Evolutionary conservation across 2,113 vertebrate species (phyloP).

Genomic region (Barnardius zonarius): DNA sequence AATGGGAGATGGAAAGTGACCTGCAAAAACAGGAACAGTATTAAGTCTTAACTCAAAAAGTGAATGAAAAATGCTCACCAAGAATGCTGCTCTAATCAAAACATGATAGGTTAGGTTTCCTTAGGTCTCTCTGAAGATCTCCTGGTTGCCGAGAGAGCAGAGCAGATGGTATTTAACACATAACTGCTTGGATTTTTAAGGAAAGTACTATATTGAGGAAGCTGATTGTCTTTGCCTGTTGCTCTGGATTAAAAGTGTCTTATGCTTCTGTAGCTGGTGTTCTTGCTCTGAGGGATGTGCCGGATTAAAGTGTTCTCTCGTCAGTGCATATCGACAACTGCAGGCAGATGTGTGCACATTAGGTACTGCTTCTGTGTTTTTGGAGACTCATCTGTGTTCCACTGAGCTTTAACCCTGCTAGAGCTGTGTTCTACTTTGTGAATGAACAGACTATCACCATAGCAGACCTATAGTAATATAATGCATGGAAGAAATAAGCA

Average conservation of each 20-base stretch:
- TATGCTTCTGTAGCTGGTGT: not conserved
- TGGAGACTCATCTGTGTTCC: not conserved
- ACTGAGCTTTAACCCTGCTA: not conserved
- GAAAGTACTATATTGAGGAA: not conserved
- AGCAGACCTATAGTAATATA: not conserved
- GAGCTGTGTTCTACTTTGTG: not conserved
- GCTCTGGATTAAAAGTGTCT: not conserved
- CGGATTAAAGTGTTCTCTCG: not conserved
- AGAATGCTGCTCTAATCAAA: not conserved
- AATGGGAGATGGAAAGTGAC: not conserved
- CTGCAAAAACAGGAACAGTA: not conserved
- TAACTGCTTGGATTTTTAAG: not conserved
- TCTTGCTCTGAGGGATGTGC: not conserved
- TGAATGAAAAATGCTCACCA: not conserved
- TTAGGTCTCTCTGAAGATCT: not conserved
- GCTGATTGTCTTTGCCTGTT: not conserved
- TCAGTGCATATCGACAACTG: no score
- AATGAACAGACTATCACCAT: not conserved
- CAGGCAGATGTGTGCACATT: not conserved
- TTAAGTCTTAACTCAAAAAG: not conserved
- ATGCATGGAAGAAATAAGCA: not conserved
- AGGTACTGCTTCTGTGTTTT: not conserved
- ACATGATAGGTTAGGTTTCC: not conserved
- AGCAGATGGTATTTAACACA: not conserved
- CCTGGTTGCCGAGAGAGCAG: not conserved